Evolutionary conservation across 2,797 vertebrate species (phyloP).

Genomic region (Crocodylus rhombifer): DNA sequence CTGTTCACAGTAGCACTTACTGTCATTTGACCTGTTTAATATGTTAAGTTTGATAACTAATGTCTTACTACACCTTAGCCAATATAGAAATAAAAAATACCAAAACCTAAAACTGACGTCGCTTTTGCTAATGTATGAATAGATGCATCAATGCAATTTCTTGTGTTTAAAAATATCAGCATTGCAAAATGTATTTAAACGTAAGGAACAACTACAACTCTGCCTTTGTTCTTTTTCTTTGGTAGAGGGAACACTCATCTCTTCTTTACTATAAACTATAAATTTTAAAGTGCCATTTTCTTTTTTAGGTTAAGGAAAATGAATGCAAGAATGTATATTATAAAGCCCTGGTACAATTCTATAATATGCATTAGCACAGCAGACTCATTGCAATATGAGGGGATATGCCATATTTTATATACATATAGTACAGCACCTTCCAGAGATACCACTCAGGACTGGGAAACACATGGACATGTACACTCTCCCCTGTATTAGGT

Average conservation of each 20-base stretch:
- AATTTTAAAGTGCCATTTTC: neutral
- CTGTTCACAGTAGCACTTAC: slow-evolving; percentile 80
- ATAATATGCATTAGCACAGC: neutral
- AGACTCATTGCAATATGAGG: neutral
- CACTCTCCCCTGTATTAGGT: too few species aligned
- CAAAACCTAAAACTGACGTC: slow-evolving; percentile 79
- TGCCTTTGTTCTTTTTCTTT: neutral
- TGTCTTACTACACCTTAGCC: slow-evolving; percentile 67
- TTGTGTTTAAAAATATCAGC: neutral
- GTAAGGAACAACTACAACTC: neutral
- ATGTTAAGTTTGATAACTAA: slow-evolving; percentile 70
- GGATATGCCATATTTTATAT: neutral
- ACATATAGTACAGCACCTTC: neutral
- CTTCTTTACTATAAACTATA: neutral
- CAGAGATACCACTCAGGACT: neutral
- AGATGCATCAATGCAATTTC: neutral
- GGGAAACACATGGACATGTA: neutral
- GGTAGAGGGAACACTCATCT: neutral
- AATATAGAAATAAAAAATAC: slow-evolving; percentile 70
- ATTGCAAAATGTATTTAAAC: neutral
- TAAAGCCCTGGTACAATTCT: neutral
- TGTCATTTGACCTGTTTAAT: slow-evolving; percentile 77
- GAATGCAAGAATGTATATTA: neutral
- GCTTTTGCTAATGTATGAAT: slow-evolving; percentile 6
- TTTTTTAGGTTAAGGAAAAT: neutral